These are phyloP conservation scores for Pterocles orientalis DNA, from an alignment of 2,113 vertebrate species.

Conservation along the genomic window DNA sequence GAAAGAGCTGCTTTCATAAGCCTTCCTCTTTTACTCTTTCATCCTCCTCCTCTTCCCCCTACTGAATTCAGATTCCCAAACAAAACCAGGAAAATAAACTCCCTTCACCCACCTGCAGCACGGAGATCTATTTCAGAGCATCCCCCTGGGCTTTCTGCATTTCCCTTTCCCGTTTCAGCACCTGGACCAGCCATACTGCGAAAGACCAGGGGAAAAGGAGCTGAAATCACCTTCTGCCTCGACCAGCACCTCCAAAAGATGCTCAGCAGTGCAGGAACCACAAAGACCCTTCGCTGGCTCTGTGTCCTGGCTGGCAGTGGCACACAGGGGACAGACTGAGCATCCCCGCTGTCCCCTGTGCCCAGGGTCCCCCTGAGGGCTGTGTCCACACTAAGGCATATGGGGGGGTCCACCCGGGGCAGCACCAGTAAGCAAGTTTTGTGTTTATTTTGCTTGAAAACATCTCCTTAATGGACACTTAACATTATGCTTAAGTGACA, in stretches of 20 bases:
- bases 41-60: background rate
- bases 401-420: accelerated
- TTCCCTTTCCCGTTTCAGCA: background rate
- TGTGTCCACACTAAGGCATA: background rate
- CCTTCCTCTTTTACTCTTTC: background rate
- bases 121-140: background rate
- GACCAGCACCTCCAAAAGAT: background rate
- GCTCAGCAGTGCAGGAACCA: accelerated
- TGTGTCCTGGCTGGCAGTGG: accelerated
- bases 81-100: background rate
- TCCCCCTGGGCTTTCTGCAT: background rate
- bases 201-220: background rate
- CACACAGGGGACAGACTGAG: background rate
- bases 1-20: background rate
- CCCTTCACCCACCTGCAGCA: background rate
- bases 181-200: accelerated
- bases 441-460: conserved; percentile 34
- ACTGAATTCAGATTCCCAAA: background rate
- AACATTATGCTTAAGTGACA: conserved; percentile 56
- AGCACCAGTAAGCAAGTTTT: background rate
- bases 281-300: background rate
- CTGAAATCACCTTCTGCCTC: background rate
- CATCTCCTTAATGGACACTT: conserved; percentile 3
- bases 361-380: accelerated
- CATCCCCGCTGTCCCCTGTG: background rate